These are phyloP conservation scores for Prolemur simus DNA, from an alignment of 2,113 vertebrate species.

Conservation along the genomic window DNA sequence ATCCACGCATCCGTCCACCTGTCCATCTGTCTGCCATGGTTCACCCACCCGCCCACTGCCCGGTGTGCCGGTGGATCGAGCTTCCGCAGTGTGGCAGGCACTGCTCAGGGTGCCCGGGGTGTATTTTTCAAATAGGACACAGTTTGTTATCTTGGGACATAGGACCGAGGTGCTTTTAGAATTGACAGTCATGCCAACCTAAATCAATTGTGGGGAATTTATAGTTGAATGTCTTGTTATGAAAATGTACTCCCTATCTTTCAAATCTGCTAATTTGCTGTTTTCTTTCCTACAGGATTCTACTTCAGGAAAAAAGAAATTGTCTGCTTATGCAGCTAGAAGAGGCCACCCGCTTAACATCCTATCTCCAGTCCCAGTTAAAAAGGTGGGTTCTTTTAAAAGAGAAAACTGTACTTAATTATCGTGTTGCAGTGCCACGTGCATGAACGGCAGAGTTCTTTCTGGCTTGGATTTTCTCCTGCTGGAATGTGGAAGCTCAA, in stretches of 20 bases:
- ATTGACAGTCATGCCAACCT: neutral
- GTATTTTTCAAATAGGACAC: neutral
- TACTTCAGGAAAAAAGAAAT: constrained; percentile 97
- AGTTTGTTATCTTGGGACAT: neutral
- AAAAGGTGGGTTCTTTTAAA: constrained; percentile 87
- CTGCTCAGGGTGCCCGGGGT: neutral
- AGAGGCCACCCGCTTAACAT: constrained; percentile 93
- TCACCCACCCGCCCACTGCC: neutral
- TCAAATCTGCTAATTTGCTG: neutral
- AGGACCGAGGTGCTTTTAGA: neutral
- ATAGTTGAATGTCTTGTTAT: neutral
- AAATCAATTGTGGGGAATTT: neutral
- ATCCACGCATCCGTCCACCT: too few species aligned
- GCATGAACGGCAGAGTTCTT: neutral
- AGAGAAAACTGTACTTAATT: neutral
- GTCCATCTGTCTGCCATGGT: too few species aligned
- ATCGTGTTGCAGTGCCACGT: neutral
- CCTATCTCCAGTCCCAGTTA: constrained; percentile 96
- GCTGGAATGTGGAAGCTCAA: neutral
- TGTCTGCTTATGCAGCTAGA: constrained; percentile 94
- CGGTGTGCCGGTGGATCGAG: neutral
- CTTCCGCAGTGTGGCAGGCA: neutral
- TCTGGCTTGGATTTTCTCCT: neutral
- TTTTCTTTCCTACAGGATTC: constrained; percentile 86
- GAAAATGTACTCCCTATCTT: neutral